Evolutionary conservation across 2,888 invertebrate species (phyloP).

Genomic region (Drosophila setosimentum): DNA sequence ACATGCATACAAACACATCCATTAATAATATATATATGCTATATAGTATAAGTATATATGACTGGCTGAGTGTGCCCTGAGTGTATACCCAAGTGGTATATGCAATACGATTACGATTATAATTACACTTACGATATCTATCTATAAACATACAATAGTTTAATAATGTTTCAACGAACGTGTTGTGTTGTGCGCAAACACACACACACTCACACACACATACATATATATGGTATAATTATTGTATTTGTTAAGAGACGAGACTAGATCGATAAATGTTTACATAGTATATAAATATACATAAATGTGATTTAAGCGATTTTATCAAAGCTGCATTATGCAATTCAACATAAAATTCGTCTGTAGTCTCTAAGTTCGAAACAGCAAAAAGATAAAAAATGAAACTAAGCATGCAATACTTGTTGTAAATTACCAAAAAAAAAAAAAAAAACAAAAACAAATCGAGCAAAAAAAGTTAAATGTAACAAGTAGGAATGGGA

Average conservation of each 20-base stretch:
- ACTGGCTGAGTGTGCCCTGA: conserved; percentile 57
- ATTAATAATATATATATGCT: conserved; percentile 28
- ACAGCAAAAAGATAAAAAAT: conserved; percentile 41
- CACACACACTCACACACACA: conserved; percentile 31
- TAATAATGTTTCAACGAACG: conserved; percentile 43
- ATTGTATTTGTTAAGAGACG: conserved; percentile 63
- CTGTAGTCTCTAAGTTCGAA: conserved; percentile 67
- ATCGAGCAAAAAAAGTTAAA: conserved; percentile 38
- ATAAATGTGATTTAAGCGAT: conserved; percentile 84
- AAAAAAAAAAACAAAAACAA: conserved; percentile 21
- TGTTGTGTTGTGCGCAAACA: conserved; percentile 28
- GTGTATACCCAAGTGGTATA: conserved; percentile 48
- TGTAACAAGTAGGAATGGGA: conserved; percentile 61
- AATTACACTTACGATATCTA: conserved; percentile 30
- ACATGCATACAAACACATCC: conserved; percentile 26
- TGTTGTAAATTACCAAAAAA: conserved; percentile 79
- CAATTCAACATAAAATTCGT: conserved; percentile 81
- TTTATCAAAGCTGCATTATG: conserved; percentile 83
- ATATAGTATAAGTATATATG: conserved; percentile 25
- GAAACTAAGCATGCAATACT: conserved; percentile 69
- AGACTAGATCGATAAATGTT: conserved; percentile 70
- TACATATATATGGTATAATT: conserved; percentile 36
- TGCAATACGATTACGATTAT: conserved; percentile 42
- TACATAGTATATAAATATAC: conserved; percentile 68
- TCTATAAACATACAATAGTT: conserved; percentile 42